A percentile compares a stretch with the other conserved stretches of the same genome.
Evolutionary conservation across 2,113 vertebrate genomes (phyloP).

Genomic region (Murina feae): DNA sequence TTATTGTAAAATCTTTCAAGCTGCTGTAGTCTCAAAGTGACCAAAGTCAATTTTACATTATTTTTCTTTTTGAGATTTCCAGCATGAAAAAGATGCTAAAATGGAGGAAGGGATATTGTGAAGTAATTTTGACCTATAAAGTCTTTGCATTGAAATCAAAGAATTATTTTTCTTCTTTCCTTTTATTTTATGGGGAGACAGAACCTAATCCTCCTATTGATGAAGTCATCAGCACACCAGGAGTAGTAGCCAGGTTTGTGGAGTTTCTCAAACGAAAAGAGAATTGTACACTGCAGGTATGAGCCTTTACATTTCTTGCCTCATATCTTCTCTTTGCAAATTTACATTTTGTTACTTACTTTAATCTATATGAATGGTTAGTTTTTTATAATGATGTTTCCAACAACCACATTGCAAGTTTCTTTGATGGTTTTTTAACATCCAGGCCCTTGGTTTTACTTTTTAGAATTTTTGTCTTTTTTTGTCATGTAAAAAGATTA

Average conservation of each 20-base stretch:
- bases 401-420: not conserved
- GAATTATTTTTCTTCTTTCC: slow-evolving; percentile 30
- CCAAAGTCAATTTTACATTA: not conserved
- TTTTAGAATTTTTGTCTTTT: slow-evolving; percentile 24
- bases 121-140: slow-evolving; percentile 38
- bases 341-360: not conserved
- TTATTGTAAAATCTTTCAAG: not conserved
- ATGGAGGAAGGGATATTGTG: not conserved
- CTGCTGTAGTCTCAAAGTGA: not conserved
- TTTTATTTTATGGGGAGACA: slow-evolving; percentile 74
- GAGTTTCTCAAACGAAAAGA: slow-evolving; percentile 97
- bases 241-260: slow-evolving; percentile 96
- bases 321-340: not conserved
- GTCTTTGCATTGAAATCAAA: slow-evolving; percentile 46
- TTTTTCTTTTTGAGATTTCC: slow-evolving; percentile 20
- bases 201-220: slow-evolving; percentile 98
- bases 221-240: slow-evolving; percentile 95
- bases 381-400: not conserved
- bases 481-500: not conserved
- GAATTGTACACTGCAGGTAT: slow-evolving; percentile 98
- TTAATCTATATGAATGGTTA: not conserved
- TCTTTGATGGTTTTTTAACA: slow-evolving; percentile 27
- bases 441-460: not conserved
- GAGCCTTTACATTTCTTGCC: slow-evolving; percentile 23
- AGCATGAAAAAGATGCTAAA: not conserved